Evolutionary conservation across 2,797 vertebrate species (phyloP), one percentile per base, ranked within the genome.

Genomic region (Cirrhinus mrigala): DNA sequence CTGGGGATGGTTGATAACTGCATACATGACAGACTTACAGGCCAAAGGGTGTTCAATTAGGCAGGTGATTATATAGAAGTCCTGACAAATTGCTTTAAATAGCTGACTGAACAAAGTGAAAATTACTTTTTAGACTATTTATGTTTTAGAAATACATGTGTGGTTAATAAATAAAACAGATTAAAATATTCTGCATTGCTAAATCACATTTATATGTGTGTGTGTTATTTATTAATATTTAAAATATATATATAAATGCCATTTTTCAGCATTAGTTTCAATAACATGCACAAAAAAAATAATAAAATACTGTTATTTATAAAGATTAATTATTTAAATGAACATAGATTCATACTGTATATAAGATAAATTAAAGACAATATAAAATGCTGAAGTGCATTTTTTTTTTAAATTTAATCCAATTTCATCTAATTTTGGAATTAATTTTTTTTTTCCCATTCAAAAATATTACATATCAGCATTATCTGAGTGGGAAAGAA

Each of bases 81-180:
- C 29, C 37, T 85, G 37, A 73, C 69, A 82, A 85, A 85, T 79
- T 86, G 69, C 52, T 70, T 66, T 16, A 18, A 75, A 68, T 10
- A 27, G 10, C 24, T 74, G 46, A 68, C 18, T 64, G 40, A 79
- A 33, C 16, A 37, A 80, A 37, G 11, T 1, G 11, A 80, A 68
- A 68, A 50, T 22, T 1, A 3, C 29, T 18, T 79, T 64, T 64
- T 52, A 54, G 15, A 29, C n/a, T 22, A 11, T 33, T 54, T 24
- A 46, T 11, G 50, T 52, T 52, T 69, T 70, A 52, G 4, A 56
- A 50, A 48, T 29, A 50, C 7, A 75, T 12, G 56, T 52, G n/a
- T n/a, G 12, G 33, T 77, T 58, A 79, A 20, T 50, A 29, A 79
- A 50, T 50, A 18, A 66, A 66, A 10, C 11, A 58, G 1, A 50